phyloP scores from a whole-genome alignment of 1,140 invertebrate species.

The Ooceraea biroi region DNA sequence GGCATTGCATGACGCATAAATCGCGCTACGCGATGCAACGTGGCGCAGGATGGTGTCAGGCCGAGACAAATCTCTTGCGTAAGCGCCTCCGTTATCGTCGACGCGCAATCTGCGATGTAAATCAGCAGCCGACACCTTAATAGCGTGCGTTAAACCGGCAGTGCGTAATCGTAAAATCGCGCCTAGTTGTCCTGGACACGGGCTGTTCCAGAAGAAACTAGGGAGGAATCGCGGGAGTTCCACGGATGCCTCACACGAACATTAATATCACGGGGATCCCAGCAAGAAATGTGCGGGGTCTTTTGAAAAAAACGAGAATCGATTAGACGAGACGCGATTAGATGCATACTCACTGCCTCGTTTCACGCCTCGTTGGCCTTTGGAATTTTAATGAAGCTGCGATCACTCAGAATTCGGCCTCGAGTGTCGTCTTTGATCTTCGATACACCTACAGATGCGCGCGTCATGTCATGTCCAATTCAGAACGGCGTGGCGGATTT shows the following conservation, averaged over 20 bases:
- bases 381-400: slow-evolving; percentile 4
- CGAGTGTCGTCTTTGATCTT: background rate
- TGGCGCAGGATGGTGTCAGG: slow-evolving; percentile 30
- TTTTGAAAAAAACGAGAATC: background rate
- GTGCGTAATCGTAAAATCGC: background rate
- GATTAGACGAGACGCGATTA: too few species aligned
- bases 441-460: background rate
- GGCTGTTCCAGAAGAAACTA: background rate
- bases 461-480: slow-evolving; percentile 1
- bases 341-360: background rate
- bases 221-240: too few species aligned
- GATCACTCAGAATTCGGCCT: background rate
- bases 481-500: slow-evolving; percentile 39
- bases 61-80: slow-evolving; percentile 65
- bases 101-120: slow-evolving; percentile 46
- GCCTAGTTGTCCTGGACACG: too few species aligned
- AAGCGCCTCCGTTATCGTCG: slow-evolving; percentile 48
- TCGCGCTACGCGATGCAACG: slow-evolving; percentile 39
- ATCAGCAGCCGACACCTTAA: slow-evolving; percentile 43
- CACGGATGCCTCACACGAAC: too few species aligned
- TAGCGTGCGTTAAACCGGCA: background rate
- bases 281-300: too few species aligned
- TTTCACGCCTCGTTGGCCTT: background rate
- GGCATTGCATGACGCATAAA: slow-evolving; percentile 60
- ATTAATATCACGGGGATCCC: too few species aligned